Evolutionary conservation across 1,140 invertebrate genomes (phyloP), one percentile per base, ranked within the genome.

Genomic region (Oscheius sp.): DNA sequence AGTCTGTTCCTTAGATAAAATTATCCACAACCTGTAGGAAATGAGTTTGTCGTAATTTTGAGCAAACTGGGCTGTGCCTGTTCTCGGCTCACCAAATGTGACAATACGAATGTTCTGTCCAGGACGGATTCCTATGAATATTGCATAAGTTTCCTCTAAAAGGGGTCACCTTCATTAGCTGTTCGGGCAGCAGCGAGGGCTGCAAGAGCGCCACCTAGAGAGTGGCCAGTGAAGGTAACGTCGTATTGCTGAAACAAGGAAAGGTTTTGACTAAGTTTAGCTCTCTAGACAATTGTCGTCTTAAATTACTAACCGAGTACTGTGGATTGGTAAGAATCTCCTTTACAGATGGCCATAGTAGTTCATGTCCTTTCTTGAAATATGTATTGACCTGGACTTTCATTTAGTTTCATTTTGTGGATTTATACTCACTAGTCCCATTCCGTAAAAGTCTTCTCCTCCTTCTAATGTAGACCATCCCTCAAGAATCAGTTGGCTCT

Each of bases 31-130:
- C 61, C 61, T 63, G 20, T 63, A 34, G 7, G 36, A 36, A n/a
- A 34, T 63, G 28, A 63, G 10, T 10, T 34, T 29, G 35, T 63
- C 61, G 35, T n/a, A 63, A 26, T 26, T 63, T 34, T 63, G 32
- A 42, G 61, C 61, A 42, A 36, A 63, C 31, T 63, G 32, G 7
- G 36, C 32, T n/a, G 32, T n/a, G 31, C 61, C 61, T 15, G 35
- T 32, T 63, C 61, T 63, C 18, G 61, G 61, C 36, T 63, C 32
- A 18, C 61, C 61, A 32, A 63, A 63, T 18, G 61, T 63, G 61
- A 63, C 35, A 26, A 63, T n/a, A 15, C 36, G 10, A 10, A 63
- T 63, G 10, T 10, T 34, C 7, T 10, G 10, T 29, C 61, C 61
- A 34, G 61, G 61, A 32, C 15, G 15, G 7, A 36, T 15, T 10